phyloP scores from a whole-genome alignment of 2,888 invertebrate species.

The Agrenia bidenticulata region DNA sequence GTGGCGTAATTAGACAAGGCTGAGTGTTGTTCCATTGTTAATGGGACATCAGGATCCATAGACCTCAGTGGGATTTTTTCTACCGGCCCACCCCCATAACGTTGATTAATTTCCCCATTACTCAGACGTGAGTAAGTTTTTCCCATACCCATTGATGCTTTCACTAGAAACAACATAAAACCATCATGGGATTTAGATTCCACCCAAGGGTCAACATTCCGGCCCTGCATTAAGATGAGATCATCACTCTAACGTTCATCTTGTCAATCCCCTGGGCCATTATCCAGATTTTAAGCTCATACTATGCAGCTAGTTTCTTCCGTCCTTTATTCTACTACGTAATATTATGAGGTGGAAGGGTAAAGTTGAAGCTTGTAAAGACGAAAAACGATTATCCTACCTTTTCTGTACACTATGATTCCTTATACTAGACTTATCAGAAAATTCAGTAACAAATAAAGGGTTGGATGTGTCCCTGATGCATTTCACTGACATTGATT shows the following conservation, averaged over 20 bases:
- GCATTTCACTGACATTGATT: constrained; percentile 19
- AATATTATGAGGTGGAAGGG: background rate
- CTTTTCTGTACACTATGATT: too few species aligned
- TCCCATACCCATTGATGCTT: constrained; percentile 45
- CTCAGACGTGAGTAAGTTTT: constrained; percentile 52
- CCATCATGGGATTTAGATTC: constrained; percentile 20
- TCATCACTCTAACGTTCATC: constrained; percentile 26
- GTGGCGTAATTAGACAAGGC: constrained; percentile 53
- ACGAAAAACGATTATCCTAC: background rate
- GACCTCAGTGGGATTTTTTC: constrained; percentile 51
- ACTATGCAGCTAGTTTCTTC: background rate
- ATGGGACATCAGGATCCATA: constrained; percentile 47
- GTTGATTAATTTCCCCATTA: constrained; percentile 54
- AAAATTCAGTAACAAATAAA: too few species aligned
- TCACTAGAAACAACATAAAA: constrained; percentile 32
- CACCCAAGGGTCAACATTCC: constrained; percentile 17
- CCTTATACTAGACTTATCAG: too few species aligned
- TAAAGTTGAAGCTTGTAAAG: background rate
- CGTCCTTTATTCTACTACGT: background rate
- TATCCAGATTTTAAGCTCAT: constrained; percentile 22
- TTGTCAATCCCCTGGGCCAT: constrained; percentile 26
- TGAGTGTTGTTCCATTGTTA: constrained; percentile 36
- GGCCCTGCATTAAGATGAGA: constrained; percentile 17
- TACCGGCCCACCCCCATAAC: constrained; percentile 40
- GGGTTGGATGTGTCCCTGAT: constrained; percentile 6